Conservation (phyloP, 2,113 vertebrate species). For the Podocnemis expansa region DNA sequence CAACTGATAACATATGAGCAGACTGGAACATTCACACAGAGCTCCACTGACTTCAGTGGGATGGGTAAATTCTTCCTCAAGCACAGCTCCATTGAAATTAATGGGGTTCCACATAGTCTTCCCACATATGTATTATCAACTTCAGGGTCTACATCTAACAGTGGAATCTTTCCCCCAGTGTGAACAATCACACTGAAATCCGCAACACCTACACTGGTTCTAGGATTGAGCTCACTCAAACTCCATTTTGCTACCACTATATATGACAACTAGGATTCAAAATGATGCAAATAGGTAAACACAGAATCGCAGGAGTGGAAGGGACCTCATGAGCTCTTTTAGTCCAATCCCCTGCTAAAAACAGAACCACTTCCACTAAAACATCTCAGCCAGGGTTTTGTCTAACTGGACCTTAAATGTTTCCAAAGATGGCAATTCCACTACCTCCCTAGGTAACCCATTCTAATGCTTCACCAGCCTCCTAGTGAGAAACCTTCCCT, state of each 20-base stretch:
- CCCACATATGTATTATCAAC: background rate
- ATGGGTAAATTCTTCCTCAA: background rate
- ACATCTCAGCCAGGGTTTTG: no score
- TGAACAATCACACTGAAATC: background rate
- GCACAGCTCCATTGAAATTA: background rate
- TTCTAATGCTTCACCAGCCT: no score
- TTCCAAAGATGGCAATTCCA: no score
- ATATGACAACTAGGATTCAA: background rate
- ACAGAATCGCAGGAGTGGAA: no score
- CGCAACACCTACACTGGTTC: background rate
- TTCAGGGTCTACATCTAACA: background rate
- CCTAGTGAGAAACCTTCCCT: no score
- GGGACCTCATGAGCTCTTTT: no score
- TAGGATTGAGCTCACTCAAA: rapidly evolving
- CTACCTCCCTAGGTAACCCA: no score
- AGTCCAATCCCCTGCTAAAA: no score
- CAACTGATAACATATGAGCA: background rate
- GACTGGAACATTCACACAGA: background rate
- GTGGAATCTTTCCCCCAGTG: background rate
- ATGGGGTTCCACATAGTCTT: background rate
- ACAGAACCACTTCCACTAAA: no score
- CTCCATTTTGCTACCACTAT: background rate
- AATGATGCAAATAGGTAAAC: no score
- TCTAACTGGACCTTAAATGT: no score
- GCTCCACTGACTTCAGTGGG: background rate